Base-by-base conservation (phyloP, 2,797 vertebrate species). In the Acipenser transmontanus region DNA sequence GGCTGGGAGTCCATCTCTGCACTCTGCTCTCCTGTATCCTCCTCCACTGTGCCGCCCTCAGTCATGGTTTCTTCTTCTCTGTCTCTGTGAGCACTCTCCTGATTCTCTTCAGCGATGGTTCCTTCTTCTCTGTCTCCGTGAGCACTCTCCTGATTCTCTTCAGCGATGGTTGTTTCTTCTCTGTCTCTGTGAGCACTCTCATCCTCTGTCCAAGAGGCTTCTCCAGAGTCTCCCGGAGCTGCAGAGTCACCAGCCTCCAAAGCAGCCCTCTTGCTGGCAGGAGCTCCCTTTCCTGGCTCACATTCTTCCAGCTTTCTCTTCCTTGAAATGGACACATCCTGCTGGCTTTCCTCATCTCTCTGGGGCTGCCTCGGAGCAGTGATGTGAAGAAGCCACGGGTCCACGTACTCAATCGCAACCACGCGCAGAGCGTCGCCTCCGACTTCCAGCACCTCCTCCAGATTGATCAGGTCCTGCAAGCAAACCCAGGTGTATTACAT, bases 321-420 rank as follows among this genome's bases (percentile, higher is more conserved):
- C 70, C 69, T 70, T 1, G 68, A 49, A 12, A 2, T n/a, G 9
- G 54, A n/a, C 12, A 7, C 11, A 13, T 11, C 54, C 54, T n/a
- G 34, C 34, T 59, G 57, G 7, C 63, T 7, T 7, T 73, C 66
- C 77, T 89, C 72, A 84, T 89, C 74, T 7, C 0, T 56, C 20
- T 0, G 57, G 62, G 4, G 63, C 7, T 0, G 69, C 57, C 66
- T 66, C 59, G 0, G 71, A 63, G 66, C 85, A 0, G 84, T 84
- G 2, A 77, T 82, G 65, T 85, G 84, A 8, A 98, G 77, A 4
- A 99, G 89, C 97, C 97, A 98, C 0, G 95, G 92, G 1, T 73
- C 79, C 5, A 93, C 88, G 0, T 86, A 87, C 6, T 77, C 72
- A 20, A 78, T 20, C 8, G 93, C 84, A 69, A 95, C 94, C 83